phyloP scores from a whole-genome alignment of 1,140 invertebrate species.

The Sipha flava region DNA sequence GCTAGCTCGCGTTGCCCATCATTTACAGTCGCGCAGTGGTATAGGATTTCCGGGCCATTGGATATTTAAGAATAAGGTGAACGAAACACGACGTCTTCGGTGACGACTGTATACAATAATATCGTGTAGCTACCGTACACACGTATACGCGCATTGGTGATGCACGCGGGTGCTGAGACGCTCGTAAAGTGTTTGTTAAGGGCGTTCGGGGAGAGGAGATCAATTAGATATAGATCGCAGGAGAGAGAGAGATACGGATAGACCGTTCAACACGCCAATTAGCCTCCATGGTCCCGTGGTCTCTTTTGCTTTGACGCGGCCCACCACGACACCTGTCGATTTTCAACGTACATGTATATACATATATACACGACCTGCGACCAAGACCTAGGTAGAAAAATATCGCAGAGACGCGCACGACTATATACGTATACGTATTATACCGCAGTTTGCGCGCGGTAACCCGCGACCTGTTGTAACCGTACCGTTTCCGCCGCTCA shows the following conservation, averaged over 20 bases:
- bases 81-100: not conserved
- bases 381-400: not conserved
- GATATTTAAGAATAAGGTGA: not conserved
- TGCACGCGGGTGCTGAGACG: not conserved
- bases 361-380: not conserved
- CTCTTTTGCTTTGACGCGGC: not conserved
- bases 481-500: not conserved
- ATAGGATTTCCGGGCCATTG: constrained; percentile 19
- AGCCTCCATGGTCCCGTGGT: constrained; percentile 10
- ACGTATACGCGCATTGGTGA: too few species aligned
- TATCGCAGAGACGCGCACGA: too few species aligned
- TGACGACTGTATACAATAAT: not conserved
- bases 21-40: too few species aligned
- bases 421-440: too few species aligned
- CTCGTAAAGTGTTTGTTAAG: too few species aligned
- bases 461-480: not conserved
- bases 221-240: not conserved
- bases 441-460: too few species aligned
- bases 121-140: not conserved
- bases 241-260: not conserved
- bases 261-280: constrained; percentile 9
- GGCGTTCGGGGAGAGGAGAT: not conserved
- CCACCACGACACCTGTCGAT: not conserved
- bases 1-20: not conserved
- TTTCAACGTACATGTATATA: not conserved